These are phyloP conservation scores for Chelidonichthys spinosus DNA, from an alignment of 2,797 vertebrate species.

Conservation along the genomic window DNA sequence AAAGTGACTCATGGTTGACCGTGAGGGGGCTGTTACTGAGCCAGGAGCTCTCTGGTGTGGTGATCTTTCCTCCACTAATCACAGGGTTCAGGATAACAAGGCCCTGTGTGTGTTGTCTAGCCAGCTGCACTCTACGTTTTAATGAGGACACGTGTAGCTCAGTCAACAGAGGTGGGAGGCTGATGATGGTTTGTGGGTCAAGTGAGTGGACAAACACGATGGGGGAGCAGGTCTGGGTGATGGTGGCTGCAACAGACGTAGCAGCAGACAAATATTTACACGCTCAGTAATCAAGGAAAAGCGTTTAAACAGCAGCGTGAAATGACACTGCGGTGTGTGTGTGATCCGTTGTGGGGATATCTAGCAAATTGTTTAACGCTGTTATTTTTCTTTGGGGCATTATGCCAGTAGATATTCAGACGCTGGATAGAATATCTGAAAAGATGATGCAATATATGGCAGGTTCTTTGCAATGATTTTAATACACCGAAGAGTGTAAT, in stretches of 20 bases:
- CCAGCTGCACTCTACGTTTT: constrained; percentile 65
- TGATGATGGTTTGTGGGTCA: constrained; percentile 52
- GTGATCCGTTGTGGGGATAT: background rate
- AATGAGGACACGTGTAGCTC: constrained; percentile 66
- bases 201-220: constrained; percentile 48
- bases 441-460: constrained; percentile 27
- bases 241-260: constrained; percentile 4
- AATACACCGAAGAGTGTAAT: background rate
- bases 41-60: constrained; percentile 30
- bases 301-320: constrained; percentile 10
- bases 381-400: constrained; percentile 4
- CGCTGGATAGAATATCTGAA: constrained; percentile 8
- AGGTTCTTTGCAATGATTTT: constrained; percentile 19
- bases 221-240: constrained; percentile 36
- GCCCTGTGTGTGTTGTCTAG: constrained; percentile 41
- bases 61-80: constrained; percentile 63
- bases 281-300: constrained; percentile 31
- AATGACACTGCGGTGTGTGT: background rate
- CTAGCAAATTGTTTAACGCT: background rate
- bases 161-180: constrained; percentile 63
- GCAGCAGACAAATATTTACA: constrained; percentile 59
- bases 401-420: constrained; percentile 21
- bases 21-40: constrained; percentile 15
- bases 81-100: constrained; percentile 53
- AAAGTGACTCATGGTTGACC: constrained; percentile 23